phyloP scores from a whole-genome alignment of 2,888 invertebrate species.

The Drosophila seclusa region DNA sequence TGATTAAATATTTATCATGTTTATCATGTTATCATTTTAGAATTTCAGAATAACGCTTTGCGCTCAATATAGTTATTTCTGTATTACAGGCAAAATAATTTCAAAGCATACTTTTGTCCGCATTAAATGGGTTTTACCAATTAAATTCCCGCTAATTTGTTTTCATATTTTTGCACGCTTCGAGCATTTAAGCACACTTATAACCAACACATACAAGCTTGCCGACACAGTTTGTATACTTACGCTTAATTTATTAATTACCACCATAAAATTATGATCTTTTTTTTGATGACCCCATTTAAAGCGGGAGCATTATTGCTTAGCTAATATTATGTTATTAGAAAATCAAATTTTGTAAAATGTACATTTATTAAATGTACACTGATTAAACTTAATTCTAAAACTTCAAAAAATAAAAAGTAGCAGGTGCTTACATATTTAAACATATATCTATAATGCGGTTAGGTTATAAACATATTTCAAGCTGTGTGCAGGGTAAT shows the following conservation, averaged over 20 bases:
- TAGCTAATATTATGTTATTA: background rate
- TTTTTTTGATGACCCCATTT: constrained; percentile 4
- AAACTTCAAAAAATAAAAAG: background rate
- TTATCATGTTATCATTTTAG: too few relatives aligned
- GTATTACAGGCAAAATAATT: constrained; percentile 1
- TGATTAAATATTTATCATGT: background rate
- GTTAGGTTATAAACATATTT: background rate
- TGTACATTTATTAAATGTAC: background rate
- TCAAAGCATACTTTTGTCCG: constrained; percentile 21
- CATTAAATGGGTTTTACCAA: constrained; percentile 43
- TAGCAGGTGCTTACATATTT: background rate
- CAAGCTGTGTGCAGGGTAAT: background rate
- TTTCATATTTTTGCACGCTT: constrained; percentile 30
- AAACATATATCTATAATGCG: background rate
- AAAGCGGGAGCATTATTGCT: background rate
- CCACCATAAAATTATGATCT: constrained; percentile 45
- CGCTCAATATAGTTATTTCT: background rate
- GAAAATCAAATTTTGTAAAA: background rate
- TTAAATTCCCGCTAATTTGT: constrained; percentile 66
- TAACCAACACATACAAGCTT: background rate
- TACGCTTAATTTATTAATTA: constrained; percentile 60
- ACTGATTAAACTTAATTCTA: background rate
- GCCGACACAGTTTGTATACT: constrained; percentile 47
- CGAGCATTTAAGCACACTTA: constrained; percentile 5
- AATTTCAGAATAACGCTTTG: background rate